Conservation (phyloP, 2,888 invertebrate genomes). For the Lottia scabra region DNA sequence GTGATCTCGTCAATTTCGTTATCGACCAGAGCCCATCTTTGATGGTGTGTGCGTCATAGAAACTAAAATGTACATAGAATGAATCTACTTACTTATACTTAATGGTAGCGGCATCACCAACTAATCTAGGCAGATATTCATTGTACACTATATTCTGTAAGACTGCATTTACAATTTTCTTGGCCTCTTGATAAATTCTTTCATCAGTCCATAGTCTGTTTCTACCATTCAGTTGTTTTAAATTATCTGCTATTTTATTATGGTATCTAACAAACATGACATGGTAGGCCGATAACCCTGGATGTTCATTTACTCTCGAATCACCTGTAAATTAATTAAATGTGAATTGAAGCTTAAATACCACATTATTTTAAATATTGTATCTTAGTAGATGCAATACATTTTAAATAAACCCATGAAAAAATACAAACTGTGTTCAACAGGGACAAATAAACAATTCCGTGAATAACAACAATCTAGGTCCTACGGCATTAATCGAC, state of each 20-base stretch:
- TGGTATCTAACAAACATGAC: slow-evolving; percentile 38
- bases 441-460: too few relatives aligned
- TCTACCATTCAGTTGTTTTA: slow-evolving; percentile 15
- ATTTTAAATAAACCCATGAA: too few relatives aligned
- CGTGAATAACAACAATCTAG: too few relatives aligned
- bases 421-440: too few relatives aligned
- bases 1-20: too few relatives aligned
- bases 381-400: too few relatives aligned
- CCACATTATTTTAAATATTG: too few relatives aligned
- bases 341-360: too few relatives aligned
- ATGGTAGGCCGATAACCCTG: slow-evolving; percentile 34
- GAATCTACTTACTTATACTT: background rate
- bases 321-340: slow-evolving; percentile 27
- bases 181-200: slow-evolving; percentile 33
- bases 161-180: slow-evolving; percentile 72
- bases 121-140: slow-evolving; percentile 80
- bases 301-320: slow-evolving; percentile 32
- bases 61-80: too few relatives aligned
- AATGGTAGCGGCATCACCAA: slow-evolving; percentile 64
- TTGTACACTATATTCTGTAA: slow-evolving; percentile 73
- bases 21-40: too few relatives aligned
- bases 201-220: slow-evolving; percentile 30
- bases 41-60: too few relatives aligned
- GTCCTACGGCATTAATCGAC: too few relatives aligned
- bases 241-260: slow-evolving; percentile 28